Base-by-base conservation (phyloP, 2,797 vertebrate species). In the Cichlasoma orientale region DNA sequence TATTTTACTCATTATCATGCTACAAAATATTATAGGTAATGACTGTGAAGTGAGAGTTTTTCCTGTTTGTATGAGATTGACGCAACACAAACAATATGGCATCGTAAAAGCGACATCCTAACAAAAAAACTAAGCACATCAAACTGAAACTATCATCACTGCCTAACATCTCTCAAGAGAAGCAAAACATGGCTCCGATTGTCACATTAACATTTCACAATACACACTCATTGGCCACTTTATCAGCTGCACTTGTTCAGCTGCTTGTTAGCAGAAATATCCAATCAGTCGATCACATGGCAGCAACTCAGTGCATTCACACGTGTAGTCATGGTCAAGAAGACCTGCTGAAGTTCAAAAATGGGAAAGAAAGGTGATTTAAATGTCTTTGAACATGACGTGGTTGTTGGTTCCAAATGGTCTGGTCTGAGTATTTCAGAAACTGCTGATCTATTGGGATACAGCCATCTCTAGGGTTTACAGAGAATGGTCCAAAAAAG, bases 241-340 rank as follows among this genome's bases (percentile, higher is more conserved):
- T 13, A 55, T 25, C 21, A 2, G 12, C 5, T 25, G 23, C 53
- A 55, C 12, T 27, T 18, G 23, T 47, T 66, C 59, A 47, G 47
- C 59, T 47, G 59, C 59, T 18, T 25, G 36, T 63, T 63, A 63
- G 21, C 36, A 44, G 8, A 63, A 63, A 63, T 63, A 63, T 63
- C 21, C 44, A 1, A 18, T 25, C 29, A 31, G 29, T 31, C 29
- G 29, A 31, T 31, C 29, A 31, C 31, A 31, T 31, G 31, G 31
- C 31, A 31, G 38, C 59, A 1, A 10, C 33, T 10, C 9, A 9
- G 2, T 38, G 36, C 36, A 38, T 38, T 38, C 10, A 38, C 3
- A 1, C 10, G 44, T 44, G 38, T 2, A 63, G 38, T 11, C 59
- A 27, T 36, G 23, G 21, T 11, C 16, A 23, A 63, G 0, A 44